Conservation (phyloP, 2,113 vertebrate genomes). For the Poicephalus meyeri region DNA sequence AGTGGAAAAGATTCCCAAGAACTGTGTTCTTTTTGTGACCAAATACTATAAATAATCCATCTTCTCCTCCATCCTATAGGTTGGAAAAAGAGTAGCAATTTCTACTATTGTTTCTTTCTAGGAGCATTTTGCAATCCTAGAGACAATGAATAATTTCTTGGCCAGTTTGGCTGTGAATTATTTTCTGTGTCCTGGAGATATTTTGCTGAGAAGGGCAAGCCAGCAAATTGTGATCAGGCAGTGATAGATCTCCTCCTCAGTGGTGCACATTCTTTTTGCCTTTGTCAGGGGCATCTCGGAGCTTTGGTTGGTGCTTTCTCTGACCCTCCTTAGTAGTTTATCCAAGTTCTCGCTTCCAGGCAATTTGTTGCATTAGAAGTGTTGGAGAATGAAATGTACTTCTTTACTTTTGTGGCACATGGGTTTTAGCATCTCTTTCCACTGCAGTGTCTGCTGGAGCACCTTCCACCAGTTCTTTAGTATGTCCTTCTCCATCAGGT, state of each 20-base stretch:
- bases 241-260: slow-evolving; percentile 13
- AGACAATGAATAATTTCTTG: slow-evolving; percentile 36
- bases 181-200: slow-evolving; percentile 16
- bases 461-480: neutral
- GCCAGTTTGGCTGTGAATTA: slow-evolving; percentile 37
- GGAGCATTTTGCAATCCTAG: neutral
- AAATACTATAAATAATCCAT: neutral
- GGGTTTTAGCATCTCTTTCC: neutral
- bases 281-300: neutral
- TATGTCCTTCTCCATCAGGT: neutral
- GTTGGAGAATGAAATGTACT: neutral
- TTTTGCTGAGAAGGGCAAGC: neutral
- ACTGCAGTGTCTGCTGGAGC: neutral
- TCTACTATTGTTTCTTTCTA: neutral
- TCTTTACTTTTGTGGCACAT: neutral
- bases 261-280: neutral
- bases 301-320: neutral
- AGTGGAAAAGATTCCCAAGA: neutral
- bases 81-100: slow-evolving; percentile 29
- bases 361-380: neutral
- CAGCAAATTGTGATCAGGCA: slow-evolving; percentile 1
- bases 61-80: neutral
- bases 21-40: neutral
- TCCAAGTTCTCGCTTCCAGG: neutral
- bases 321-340: neutral